These are phyloP conservation scores for Elanus axillaris DNA, from an alignment of 2,113 vertebrate genomes.

Conservation along the genomic window DNA sequence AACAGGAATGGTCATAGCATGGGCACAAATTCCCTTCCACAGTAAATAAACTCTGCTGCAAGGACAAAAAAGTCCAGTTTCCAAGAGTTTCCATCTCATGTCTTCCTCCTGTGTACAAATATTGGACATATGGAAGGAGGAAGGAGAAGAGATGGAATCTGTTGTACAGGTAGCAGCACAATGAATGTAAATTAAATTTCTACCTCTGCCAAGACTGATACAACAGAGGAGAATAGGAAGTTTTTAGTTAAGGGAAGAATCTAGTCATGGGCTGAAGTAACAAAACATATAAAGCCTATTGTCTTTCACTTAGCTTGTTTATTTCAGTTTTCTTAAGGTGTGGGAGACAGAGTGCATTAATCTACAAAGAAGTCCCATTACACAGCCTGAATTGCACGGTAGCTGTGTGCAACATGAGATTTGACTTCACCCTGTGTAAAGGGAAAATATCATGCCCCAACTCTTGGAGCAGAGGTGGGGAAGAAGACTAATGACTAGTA, in stretches of 20 bases:
- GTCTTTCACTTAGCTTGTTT: background rate
- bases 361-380: background rate
- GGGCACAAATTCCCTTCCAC: background rate
- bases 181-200: background rate
- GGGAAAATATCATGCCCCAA: background rate
- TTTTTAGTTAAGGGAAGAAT: background rate
- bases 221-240: background rate
- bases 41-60: background rate
- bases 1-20: rapidly evolving
- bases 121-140: background rate
- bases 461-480: background rate
- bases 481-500: background rate
- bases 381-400: background rate
- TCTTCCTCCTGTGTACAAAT: background rate
- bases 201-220: background rate
- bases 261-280: background rate
- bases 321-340: background rate
- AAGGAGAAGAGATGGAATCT: background rate
- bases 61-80: rapidly evolving
- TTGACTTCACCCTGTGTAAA: background rate
- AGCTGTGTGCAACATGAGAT: background rate
- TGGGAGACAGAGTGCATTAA: background rate
- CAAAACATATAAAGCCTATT: background rate
- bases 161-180: rapidly evolving
- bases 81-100: background rate